These are phyloP conservation scores for Sternarchorhynchus goeldii DNA, from an alignment of 2,797 vertebrate species.

Conservation along the genomic window DNA sequence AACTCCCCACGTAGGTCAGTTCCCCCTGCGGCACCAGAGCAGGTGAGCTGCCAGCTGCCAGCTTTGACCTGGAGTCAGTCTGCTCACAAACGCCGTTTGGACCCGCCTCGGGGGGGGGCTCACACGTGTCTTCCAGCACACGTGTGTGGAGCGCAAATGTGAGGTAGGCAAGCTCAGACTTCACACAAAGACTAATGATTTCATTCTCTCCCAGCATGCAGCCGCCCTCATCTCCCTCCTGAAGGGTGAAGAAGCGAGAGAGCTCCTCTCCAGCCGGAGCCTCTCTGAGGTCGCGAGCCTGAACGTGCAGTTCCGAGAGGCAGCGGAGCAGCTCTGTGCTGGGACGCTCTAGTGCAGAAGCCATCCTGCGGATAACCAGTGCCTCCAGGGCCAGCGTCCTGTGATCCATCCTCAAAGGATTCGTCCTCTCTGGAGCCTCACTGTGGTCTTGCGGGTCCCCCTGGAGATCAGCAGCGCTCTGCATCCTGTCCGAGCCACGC, in stretches of 20 bases:
- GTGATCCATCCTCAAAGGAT: conserved; percentile 37
- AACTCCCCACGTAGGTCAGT: conserved; percentile 49
- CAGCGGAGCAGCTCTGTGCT: conserved; percentile 65
- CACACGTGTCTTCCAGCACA: no score
- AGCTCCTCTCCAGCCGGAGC: conserved; percentile 13
- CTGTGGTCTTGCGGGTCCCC: neutral
- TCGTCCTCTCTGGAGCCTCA: conserved; percentile 17
- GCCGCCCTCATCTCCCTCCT: conserved; percentile 12
- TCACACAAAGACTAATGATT: conserved; percentile 69
- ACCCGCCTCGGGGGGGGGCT: no score
- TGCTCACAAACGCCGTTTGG: conserved; percentile 53
- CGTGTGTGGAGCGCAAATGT: conserved; percentile 73
- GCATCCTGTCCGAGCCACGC: conserved; percentile 59
- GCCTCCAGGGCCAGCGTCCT: conserved; percentile 77
- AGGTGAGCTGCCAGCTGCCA: conserved; percentile 66
- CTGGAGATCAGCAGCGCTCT: conserved; percentile 20
- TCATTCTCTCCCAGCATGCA: conserved; percentile 50
- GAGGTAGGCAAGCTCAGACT: conserved; percentile 83
- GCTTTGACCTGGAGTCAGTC: conserved; percentile 43
- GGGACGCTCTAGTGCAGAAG: conserved; percentile 78
- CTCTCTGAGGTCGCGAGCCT: conserved; percentile 28
- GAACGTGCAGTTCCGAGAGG: conserved; percentile 39
- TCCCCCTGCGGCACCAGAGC: conserved; percentile 68
- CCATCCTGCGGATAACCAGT: conserved; percentile 80
- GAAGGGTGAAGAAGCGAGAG: conserved; percentile 32